These are phyloP conservation scores for Centrocercus urophasianus DNA, from an alignment of 2,113 vertebrate genomes.

Conservation along the genomic window DNA sequence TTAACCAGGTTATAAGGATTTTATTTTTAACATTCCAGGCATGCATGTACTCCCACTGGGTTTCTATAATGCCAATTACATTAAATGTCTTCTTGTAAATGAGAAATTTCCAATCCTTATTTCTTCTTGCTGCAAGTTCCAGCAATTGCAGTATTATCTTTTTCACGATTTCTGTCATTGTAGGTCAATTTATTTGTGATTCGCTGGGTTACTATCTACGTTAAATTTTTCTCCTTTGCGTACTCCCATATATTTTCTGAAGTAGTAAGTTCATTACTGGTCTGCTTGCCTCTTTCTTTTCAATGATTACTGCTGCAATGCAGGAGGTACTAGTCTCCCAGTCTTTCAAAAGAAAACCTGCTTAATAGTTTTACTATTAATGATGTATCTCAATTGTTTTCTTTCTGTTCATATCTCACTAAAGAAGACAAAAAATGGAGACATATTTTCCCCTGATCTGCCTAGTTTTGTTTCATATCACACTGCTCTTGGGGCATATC, in stretches of 20 bases:
- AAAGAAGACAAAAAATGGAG: not conserved
- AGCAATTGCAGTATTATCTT: not conserved
- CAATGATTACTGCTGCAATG: not conserved
- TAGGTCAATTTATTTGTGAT: slow-evolving; percentile 12
- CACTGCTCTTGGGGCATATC: not conserved
- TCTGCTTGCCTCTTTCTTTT: not conserved
- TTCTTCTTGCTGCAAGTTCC: not conserved
- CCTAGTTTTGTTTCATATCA: not conserved
- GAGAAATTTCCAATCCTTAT: slow-evolving; percentile 1
- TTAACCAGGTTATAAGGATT: not conserved
- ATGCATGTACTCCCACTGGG: not conserved
- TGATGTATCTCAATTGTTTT: not conserved
- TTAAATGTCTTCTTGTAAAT: slow-evolving; percentile 21
- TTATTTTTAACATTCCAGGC: slow-evolving; percentile 3
- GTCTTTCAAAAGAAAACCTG: not conserved
- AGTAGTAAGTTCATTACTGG: not conserved
- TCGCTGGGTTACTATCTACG: not conserved
- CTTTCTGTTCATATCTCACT: not conserved
- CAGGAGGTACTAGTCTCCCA: not conserved
- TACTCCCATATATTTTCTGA: not conserved
- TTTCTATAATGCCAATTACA: slow-evolving; percentile 20
- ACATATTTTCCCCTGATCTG: not conserved
- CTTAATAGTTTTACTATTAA: not conserved
- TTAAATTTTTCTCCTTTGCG: not conserved
- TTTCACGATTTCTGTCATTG: not conserved